These are phyloP conservation scores for Vidua macroura DNA, from an alignment of 2,113 vertebrate genomes.

Conservation along the genomic window DNA sequence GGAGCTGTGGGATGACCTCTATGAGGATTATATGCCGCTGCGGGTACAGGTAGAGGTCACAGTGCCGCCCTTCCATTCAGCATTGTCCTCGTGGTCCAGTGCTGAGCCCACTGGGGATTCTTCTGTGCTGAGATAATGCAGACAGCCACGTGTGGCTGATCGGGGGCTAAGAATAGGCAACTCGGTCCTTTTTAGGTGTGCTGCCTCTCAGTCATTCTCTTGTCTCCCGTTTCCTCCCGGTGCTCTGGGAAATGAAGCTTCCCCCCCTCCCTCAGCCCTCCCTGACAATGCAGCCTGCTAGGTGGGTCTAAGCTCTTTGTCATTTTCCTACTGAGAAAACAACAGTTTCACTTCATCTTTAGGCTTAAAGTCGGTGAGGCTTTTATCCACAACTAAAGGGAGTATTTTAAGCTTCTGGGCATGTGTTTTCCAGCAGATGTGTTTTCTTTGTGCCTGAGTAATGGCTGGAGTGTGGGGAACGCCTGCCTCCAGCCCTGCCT, in stretches of 20 bases:
- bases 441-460: constrained; percentile 19
- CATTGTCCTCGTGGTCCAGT: background rate
- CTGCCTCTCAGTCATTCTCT: background rate
- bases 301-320: background rate
- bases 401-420: constrained; percentile 1
- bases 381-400: background rate
- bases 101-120: background rate
- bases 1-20: constrained; percentile 88
- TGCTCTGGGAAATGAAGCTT: background rate
- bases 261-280: background rate
- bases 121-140: constrained; percentile 44
- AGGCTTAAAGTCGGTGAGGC: background rate
- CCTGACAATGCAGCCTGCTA: background rate
- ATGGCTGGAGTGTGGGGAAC: background rate
- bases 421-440: background rate
- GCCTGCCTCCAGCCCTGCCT: background rate
- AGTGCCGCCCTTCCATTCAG: background rate
- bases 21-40: constrained; percentile 82
- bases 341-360: background rate
- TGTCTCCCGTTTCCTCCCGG: background rate
- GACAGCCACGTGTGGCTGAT: background rate
- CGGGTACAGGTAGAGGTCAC: constrained; percentile 82
- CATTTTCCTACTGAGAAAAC: background rate
- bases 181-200: constrained; percentile 25
- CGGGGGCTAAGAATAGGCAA: constrained; percentile 44